Evolutionary conservation across 2,113 vertebrate species (phyloP), one percentile per base, ranked within the genome.

Genomic region (Amphiprion ocellaris): DNA sequence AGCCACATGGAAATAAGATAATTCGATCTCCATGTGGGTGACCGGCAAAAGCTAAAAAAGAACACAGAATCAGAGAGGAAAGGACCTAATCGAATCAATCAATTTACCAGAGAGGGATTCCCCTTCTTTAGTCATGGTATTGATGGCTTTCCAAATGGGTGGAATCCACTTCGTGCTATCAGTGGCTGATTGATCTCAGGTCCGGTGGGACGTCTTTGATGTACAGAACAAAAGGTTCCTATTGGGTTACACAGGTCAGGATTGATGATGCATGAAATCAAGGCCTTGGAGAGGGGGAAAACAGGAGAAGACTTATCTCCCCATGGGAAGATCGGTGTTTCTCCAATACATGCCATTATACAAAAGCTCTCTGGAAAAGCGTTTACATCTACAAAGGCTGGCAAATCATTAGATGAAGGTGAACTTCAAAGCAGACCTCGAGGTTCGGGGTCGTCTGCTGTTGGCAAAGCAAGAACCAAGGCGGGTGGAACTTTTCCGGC

Each of bases 181-280:
- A 85, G 79, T 76, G 6, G 26, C 62, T 84, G 85, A 91, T 84
- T 82, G 89, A 91, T 90, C 84, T 84, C 14, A 54, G 79, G 64
- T 82, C 81, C 41, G 6, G 23, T 21, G 77, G 59, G 77, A 76
- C 19, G 66, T 64, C 89, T 92, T 92, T 92, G 82, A 92, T 80
- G 84, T 68, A 0, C 19, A 77, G 69, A 89, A 90, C 83, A 90
- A 92, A 90, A 84, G 67, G 12, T 75, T 83, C 85, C 82, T 84
- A 82, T 87, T 73, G 84, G 86, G 87, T 92, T 89, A 88, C 90
- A 76, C 44, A 54, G 86, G 89, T 87, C 87, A 86, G 52, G 85
- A 82, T 84, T 89, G 89, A 89, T 86, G 85, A 83, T 86, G 85
- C 72, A 17, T 86, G 83, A 88, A 91, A 88, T 87, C 82, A 23